Conservation (phyloP, 2,797 vertebrate species). For the Nannoperca australis region DNA sequence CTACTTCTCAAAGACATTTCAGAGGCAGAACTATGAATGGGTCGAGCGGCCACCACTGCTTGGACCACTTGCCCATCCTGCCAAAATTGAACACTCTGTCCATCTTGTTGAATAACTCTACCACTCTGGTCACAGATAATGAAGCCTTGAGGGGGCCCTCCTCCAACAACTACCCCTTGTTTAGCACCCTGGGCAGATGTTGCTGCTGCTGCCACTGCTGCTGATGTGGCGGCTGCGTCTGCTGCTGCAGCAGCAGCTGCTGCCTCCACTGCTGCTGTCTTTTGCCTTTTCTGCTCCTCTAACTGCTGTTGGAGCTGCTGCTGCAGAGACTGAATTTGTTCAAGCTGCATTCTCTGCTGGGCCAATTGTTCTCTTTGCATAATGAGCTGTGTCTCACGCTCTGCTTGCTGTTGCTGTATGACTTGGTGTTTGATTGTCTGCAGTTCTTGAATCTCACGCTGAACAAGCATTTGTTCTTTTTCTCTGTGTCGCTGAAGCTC, state of each 20-base stretch:
- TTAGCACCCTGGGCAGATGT: constrained; percentile 91
- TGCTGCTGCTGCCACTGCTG: constrained; percentile 89
- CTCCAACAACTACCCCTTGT: constrained; percentile 89
- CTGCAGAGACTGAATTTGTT: constrained; percentile 98
- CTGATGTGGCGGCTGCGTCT: constrained; percentile 89
- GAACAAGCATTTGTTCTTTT: constrained; percentile 97
- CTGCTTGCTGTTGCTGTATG: constrained; percentile 96
- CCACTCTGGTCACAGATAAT: constrained; percentile 88
- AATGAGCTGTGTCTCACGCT: constrained; percentile 94
- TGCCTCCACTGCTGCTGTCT: constrained; percentile 89
- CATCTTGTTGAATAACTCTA: constrained; percentile 90
- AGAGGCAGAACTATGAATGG: constrained; percentile 94
- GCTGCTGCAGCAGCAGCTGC: constrained; percentile 88
- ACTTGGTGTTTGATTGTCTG: constrained; percentile 99
- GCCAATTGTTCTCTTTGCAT: constrained; percentile 98
- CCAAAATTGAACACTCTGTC: constrained; percentile 94
- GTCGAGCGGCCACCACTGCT: constrained; percentile 87
- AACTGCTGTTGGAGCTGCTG: constrained; percentile 99
- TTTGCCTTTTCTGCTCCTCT: constrained; percentile 97
- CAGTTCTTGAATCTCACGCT: constrained; percentile 96
- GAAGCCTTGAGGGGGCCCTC: constrained; percentile 84
- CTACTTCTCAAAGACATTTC: constrained; percentile 95
- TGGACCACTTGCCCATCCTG: constrained; percentile 89
- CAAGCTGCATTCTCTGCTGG: constrained; percentile 96
- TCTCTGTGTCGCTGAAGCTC: constrained; percentile 96